These are phyloP conservation scores for Holocentrus rufus DNA, from an alignment of 2,797 vertebrate species.

Conservation along the genomic window DNA sequence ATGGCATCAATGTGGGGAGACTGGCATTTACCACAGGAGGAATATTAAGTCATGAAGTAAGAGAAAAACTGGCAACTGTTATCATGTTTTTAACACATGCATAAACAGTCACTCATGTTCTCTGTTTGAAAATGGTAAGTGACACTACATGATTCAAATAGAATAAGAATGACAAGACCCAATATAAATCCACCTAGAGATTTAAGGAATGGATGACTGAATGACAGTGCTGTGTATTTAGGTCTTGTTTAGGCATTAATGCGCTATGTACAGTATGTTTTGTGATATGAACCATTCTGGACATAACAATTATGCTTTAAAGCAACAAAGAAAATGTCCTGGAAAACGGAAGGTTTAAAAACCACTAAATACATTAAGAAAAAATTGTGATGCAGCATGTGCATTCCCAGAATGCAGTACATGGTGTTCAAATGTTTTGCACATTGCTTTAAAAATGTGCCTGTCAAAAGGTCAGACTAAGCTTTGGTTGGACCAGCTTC, in stretches of 20 bases:
- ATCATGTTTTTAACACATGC: too few relatives aligned
- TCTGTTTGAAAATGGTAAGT: too few relatives aligned
- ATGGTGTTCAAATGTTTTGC: conserved; percentile 41
- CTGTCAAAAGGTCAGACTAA: conserved; percentile 18
- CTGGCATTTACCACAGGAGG: not conserved
- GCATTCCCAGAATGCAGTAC: conserved; percentile 75
- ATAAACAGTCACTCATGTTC: too few relatives aligned
- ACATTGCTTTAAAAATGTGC: conserved; percentile 22
- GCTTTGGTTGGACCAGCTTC: conserved; percentile 37
- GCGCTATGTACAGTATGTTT: not conserved
- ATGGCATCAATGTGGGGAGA: not conserved
- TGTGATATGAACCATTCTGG: not conserved
- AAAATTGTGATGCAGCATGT: conserved; percentile 15
- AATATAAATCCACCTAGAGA: too few relatives aligned
- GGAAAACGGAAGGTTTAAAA: not conserved
- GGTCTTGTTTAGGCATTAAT: not conserved
- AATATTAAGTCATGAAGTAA: not conserved
- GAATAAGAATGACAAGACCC: too few relatives aligned
- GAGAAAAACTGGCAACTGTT: too few relatives aligned
- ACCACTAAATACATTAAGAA: not conserved
- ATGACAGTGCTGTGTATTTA: too few relatives aligned
- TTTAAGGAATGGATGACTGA: too few relatives aligned
- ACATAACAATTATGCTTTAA: not conserved
- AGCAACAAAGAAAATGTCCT: not conserved
- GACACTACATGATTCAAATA: too few relatives aligned